Base-by-base conservation (phyloP, 2,797 vertebrate species). In the Loriculus beryllinus region DNA sequence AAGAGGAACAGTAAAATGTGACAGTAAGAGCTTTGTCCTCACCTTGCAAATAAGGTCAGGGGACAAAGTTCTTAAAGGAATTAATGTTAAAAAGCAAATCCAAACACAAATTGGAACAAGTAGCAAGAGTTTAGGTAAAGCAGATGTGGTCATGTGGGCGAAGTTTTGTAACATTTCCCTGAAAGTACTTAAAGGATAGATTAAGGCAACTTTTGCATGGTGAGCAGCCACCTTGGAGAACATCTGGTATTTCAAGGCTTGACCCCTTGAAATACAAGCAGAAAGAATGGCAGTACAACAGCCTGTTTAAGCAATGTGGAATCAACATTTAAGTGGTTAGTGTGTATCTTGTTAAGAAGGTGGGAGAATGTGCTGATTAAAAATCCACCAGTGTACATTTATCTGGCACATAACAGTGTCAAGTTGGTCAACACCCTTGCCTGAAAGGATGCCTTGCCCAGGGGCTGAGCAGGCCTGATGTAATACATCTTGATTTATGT, bases 11-110 rank as follows among this genome's bases (percentile, higher is more conserved):
- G 85, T 82, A 18, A 71, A 88, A 88, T 39, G 49, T 62, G 82
- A 72, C 40, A 60, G 37, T 77, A 88, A 75, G 65, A 81, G n/a
- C 45, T 64, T 31, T 57, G 15, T 60, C 57, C 67, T 93, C 23
- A 71, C 76, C 68, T 90, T 85, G 42, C 25, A 68, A 68, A 86
- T 56, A 31, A 78, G 64, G 49, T 82, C 12, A 29, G 39, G 23
- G 12, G 87, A 35, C 3, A 5, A 70, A 37, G 19, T 54, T 37
- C 35, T 70, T 76, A 72, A 54, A 84, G 69, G 65, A 92, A 51
- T 82, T 92, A 90, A 82, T 92, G 92, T 92, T 83, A 28, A 84
- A 82, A 88, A 83, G 51, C 49, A 81, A 62, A 81, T 92, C 49
- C n/a, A 79, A 72, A 39, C 33, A 78, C 49, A 43, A 72, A 70